These are phyloP conservation scores for Capreolus pygargus DNA, from an alignment of 2,113 vertebrate species.

Conservation along the genomic window DNA sequence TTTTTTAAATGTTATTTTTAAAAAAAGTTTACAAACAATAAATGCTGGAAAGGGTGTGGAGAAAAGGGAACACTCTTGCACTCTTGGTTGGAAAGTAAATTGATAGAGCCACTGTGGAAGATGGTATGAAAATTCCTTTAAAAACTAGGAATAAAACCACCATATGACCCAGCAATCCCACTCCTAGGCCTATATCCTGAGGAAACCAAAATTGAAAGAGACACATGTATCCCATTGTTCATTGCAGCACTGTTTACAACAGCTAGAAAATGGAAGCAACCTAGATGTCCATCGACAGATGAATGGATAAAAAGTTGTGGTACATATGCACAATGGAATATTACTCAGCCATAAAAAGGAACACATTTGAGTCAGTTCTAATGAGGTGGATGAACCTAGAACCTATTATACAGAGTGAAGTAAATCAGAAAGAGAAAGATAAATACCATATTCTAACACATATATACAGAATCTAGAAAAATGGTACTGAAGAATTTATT, in stretches of 20 bases:
- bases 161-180: background rate
- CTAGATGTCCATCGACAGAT: background rate
- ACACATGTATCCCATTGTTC: background rate
- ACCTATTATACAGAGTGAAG: background rate
- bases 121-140: background rate
- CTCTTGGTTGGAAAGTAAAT: background rate
- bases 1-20: background rate
- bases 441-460: background rate
- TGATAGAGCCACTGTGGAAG: background rate
- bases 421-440: background rate
- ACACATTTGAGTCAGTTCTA: background rate
- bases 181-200: background rate
- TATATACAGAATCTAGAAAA: background rate
- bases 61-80: background rate
- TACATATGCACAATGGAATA: too few species aligned
- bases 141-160: background rate
- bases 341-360: background rate
- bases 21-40: background rate
- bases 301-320: too few species aligned
- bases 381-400: background rate
- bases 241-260: background rate
- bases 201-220: background rate
- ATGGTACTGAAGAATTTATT: background rate
- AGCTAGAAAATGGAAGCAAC: background rate
- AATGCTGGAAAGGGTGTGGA: background rate